Percentiles rank a stretch among this genome's conserved stretches.
These are phyloP conservation scores for Latrodectus hesperus DNA, from an alignment of 2,888 invertebrate genomes.

Conservation along the genomic window DNA sequence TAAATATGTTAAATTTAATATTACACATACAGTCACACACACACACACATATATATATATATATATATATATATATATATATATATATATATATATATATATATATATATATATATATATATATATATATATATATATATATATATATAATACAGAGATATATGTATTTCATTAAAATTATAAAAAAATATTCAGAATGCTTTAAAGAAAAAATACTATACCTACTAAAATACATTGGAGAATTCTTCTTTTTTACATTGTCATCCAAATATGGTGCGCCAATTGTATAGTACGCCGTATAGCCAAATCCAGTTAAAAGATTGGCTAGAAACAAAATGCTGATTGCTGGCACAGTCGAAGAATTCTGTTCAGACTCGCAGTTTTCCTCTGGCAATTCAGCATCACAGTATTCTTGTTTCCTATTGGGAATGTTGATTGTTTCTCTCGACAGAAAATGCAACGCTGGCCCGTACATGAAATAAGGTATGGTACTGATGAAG, in stretches of 20 bases:
- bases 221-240: constrained; percentile 70
- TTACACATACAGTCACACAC: too few species aligned
- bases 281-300: constrained; percentile 70
- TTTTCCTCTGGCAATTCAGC: constrained; percentile 7
- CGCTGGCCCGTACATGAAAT: constrained; percentile 70
- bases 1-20: too few species aligned
- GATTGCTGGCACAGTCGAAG: constrained; percentile 66
- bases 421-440: not conserved
- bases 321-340: constrained; percentile 68
- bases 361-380: constrained; percentile 10
- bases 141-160: too few species aligned
- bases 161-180: too few species aligned
- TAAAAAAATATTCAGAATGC: not conserved
- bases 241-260: constrained; percentile 71
- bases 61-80: too few species aligned
- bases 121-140: too few species aligned
- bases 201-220: constrained; percentile 12
- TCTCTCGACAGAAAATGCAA: constrained; percentile 50
- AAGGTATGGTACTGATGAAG: constrained; percentile 67
- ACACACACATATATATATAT: too few species aligned
- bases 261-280: constrained; percentile 71
- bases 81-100: too few species aligned
- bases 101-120: not conserved
- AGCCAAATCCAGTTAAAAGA: constrained; percentile 71
- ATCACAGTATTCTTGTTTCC: constrained; percentile 48